Evolutionary conservation across 2,797 vertebrate species (phyloP), one percentile per base, ranked within the genome.

Genomic region (Botia kubotai): DNA sequence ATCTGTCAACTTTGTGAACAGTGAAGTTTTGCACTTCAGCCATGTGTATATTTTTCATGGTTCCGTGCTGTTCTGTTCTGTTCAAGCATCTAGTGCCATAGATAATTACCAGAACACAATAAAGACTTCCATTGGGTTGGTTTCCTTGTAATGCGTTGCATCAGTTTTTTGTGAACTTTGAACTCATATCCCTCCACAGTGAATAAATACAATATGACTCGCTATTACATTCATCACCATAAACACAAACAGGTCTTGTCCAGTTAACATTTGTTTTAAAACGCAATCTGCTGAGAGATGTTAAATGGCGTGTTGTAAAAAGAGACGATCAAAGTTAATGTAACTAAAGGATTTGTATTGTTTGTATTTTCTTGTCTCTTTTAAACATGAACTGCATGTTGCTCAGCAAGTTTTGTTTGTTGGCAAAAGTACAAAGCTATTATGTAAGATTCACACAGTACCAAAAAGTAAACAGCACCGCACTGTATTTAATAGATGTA

Each of bases 1-100:
- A 33, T 7, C 29, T 63, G 13, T 63, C n/a, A 63, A 5, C 12
- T 1, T 60, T 60, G 11, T 60, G 21, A 55, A 57, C n/a, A 57
- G n/a, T 70, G 53, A 60, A 48, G 53, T 71, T 71, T 70, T 78
- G 39, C 76, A 16, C 36, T 60, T 43, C 14, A 58, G 16, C n/a
- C 21, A 26, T 16, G 0, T 33, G 60, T 33, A 10, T 43, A 43
- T 43, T 43, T 43, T 43, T 10, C 6, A 43, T n/a, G 43, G 58
- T 53, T 53, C 7, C 6, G 2, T 48, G 11, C 46, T 57, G 33
- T 11, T 66, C 6, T 17, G 29, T 23, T 55, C 14, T 29, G 10
- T 57, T 60, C 60, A 36, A 19, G 21, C 6, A 16, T 74, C 36
- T 3, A 73, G 10, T 60, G 39, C 10, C 43, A n/a, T 19, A 33